Percentiles rank a stretch among this genome's conserved stretches.
phyloP scores from a whole-genome alignment of 2,888 invertebrate species.

The Limnephilus auricula region DNA sequence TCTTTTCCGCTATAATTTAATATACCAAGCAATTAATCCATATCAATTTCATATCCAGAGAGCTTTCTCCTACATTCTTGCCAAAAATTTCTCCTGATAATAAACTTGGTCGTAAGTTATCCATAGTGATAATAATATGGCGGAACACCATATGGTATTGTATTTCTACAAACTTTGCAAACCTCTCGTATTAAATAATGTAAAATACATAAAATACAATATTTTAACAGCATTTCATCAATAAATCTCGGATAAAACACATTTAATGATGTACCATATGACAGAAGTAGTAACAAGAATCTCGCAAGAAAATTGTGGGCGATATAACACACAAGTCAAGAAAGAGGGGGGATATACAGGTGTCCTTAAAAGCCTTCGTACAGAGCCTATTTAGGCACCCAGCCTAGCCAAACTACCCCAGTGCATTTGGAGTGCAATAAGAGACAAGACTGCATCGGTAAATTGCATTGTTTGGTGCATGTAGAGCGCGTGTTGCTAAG shows the following conservation, averaged over 20 bases:
- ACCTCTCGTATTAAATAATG: background rate
- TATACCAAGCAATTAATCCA: background rate
- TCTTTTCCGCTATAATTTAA: background rate
- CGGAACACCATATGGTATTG: background rate
- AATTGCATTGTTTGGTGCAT: background rate
- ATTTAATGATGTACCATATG: background rate
- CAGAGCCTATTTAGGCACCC: background rate
- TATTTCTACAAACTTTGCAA: background rate
- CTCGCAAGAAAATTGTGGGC: conserved; percentile 20
- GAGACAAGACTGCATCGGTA: background rate
- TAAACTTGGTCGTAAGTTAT: background rate
- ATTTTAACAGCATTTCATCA: background rate
- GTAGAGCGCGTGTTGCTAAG: conserved; percentile 23
- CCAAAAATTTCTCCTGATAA: background rate
- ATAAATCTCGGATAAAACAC: background rate
- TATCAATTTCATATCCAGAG: background rate
- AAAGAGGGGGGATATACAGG: conserved; percentile 20
- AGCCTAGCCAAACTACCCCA: background rate
- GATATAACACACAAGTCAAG: background rate
- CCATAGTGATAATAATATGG: background rate
- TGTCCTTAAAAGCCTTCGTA: conserved; percentile 14
- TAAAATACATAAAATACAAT: too few species aligned
- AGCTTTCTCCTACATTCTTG: background rate
- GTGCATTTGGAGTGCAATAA: background rate
- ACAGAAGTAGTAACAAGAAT: background rate